phyloP scores from a whole-genome alignment of 2,113 vertebrate genomes.

The Romanogobio albipinnatus region DNA sequence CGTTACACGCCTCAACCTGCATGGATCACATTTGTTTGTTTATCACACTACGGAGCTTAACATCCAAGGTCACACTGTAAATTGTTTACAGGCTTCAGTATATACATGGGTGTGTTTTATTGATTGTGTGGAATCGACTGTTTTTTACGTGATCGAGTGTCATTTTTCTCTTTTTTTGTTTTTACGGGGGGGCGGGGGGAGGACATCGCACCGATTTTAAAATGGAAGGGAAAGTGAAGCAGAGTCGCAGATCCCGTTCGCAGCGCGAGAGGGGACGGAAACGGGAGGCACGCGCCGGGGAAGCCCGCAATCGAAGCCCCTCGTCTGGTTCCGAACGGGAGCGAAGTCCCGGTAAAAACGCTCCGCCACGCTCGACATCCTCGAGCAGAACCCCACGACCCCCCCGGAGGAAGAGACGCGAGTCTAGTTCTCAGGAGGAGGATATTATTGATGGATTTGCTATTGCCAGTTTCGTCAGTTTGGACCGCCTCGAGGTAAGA shows the following conservation, averaged over 20 bases:
- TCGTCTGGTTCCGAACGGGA: constrained; percentile 89
- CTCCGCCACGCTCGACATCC: constrained; percentile 70
- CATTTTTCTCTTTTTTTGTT: constrained; percentile 30
- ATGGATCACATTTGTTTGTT: constrained; percentile 77
- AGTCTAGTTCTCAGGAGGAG: constrained; percentile 94
- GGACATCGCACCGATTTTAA: constrained; percentile 60
- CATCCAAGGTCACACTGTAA: constrained; percentile 79
- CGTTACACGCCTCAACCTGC: constrained; percentile 56
- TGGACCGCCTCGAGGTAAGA: constrained; percentile 91
- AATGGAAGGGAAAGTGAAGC: constrained; percentile 91
- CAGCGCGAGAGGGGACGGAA: constrained; percentile 87
- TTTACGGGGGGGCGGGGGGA: constrained; percentile 19
- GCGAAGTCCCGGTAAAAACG: constrained; percentile 75
- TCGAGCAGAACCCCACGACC: constrained; percentile 73
- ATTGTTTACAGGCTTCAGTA: constrained; percentile 58
- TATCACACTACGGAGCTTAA: constrained; percentile 70
- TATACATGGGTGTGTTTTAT: constrained; percentile 44
- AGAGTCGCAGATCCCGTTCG: constrained; percentile 87
- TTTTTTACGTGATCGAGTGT: constrained; percentile 59
- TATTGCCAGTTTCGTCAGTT: constrained; percentile 91
- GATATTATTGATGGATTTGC: constrained; percentile 97
- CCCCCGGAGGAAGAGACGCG: constrained; percentile 86
- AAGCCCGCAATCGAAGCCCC: constrained; percentile 83
- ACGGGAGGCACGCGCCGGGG: constrained; percentile 82
- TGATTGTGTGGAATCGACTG: constrained; percentile 43